Conservation (phyloP, 2,113 vertebrate species). For the Hylia prasina region DNA sequence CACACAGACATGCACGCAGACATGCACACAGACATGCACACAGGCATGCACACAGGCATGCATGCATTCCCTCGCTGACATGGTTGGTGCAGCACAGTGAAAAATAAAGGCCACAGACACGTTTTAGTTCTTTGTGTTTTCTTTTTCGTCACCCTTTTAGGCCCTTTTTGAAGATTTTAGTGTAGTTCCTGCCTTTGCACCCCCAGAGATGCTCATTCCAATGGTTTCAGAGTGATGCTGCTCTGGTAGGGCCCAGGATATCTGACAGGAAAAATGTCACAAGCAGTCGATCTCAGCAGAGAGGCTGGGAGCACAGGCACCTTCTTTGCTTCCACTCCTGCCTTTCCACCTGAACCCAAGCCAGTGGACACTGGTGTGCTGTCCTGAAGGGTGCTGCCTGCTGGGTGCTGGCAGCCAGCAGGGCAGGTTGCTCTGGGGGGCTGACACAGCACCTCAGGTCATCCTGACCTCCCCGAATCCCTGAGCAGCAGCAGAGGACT, state of each 20-base stretch:
- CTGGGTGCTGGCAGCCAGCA: neutral
- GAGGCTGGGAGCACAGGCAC: fast-evolving
- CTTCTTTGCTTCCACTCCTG: neutral
- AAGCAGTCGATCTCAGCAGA: neutral
- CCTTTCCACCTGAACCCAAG: neutral
- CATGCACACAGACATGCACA: too few species aligned
- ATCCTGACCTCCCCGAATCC: neutral
- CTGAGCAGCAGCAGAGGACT: neutral
- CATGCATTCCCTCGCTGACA: fast-evolving
- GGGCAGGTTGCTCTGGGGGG: fast-evolving
- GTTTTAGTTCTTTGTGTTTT: neutral
- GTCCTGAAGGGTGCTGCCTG: neutral
- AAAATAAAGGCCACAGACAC: neutral
- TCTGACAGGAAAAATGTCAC: neutral
- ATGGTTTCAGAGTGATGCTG: neutral
- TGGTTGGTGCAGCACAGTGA: fast-evolving
- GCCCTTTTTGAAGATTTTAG: neutral
- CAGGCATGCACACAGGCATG: fast-evolving
- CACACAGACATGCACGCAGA: fast-evolving
- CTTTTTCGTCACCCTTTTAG: fast-evolving
- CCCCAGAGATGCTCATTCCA: fast-evolving
- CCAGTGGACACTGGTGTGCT: fast-evolving
- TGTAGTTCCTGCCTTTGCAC: neutral
- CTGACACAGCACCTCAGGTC: neutral
- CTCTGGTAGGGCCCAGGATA: neutral